These are phyloP conservation scores for Sphaeridia pumilis DNA, from an alignment of 2,888 invertebrate genomes.

Conservation along the genomic window DNA sequence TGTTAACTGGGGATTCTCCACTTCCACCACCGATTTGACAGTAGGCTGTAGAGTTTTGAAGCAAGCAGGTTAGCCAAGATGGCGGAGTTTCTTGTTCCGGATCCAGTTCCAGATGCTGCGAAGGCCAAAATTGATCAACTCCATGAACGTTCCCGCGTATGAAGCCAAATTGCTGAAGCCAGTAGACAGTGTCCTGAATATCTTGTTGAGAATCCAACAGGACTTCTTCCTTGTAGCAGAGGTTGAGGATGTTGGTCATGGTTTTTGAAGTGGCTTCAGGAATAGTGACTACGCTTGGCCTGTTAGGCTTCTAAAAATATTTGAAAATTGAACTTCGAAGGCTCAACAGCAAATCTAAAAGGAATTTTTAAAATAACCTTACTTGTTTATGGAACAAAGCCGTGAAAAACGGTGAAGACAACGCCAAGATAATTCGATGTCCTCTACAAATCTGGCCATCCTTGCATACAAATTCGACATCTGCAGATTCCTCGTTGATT, in stretches of 20 bases:
- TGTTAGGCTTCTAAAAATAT: constrained; percentile 2
- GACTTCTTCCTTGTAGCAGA: background rate
- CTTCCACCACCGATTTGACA: no score
- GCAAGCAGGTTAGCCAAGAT: no score
- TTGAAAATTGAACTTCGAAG: no score
- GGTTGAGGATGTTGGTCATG: background rate
- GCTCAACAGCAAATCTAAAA: no score
- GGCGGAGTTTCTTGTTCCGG: no score
- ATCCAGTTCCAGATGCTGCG: no score
- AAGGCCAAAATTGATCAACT: no score
- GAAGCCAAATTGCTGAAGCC: background rate
- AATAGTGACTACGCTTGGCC: constrained; percentile 1
- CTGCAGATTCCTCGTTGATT: background rate
- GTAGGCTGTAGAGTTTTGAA: no score
- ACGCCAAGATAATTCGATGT: background rate
- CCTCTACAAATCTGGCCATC: background rate
- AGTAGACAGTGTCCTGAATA: background rate
- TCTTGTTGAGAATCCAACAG: background rate
- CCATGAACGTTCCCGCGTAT: no score
- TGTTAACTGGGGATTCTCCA: no score
- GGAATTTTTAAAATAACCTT: no score
- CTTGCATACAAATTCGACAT: background rate
- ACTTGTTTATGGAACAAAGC: background rate
- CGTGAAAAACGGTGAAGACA: background rate
- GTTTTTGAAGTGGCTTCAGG: background rate